Evolutionary conservation across 2,113 vertebrate genomes (phyloP).

Genomic region (Triplophysa tibetana): DNA sequence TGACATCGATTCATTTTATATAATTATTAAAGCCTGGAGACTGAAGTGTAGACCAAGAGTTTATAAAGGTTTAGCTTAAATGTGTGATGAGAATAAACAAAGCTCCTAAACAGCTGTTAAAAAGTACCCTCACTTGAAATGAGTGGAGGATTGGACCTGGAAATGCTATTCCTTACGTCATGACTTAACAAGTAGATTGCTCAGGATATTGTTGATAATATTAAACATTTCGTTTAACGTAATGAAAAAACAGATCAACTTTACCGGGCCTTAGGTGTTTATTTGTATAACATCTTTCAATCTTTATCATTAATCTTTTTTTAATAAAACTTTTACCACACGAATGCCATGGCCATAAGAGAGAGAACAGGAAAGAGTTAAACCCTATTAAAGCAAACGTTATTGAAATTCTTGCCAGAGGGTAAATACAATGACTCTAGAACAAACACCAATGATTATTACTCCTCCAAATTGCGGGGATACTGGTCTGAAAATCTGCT

Average conservation of each 20-base stretch:
- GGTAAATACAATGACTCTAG: slow-evolving; percentile 26
- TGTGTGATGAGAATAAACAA: no score
- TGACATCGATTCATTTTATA: no score
- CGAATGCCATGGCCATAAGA: slow-evolving; percentile 12
- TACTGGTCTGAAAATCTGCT: not conserved
- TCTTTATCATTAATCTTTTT: not conserved
- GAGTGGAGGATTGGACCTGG: no score
- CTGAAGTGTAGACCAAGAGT: no score
- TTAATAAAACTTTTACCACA: slow-evolving; percentile 18
- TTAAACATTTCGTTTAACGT: slow-evolving; percentile 1
- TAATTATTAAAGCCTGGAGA: no score
- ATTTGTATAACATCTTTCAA: slow-evolving; percentile 2
- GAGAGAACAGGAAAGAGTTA: slow-evolving; percentile 2
- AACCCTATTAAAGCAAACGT: slow-evolving; percentile 37
- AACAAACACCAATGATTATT: slow-evolving; percentile 16
- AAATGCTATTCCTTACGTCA: no score
- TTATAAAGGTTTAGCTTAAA: no score
- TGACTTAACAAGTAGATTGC: no score
- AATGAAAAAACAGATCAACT: slow-evolving; percentile 1
- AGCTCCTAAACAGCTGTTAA: no score
- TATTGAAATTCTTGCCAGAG: slow-evolving; percentile 20
- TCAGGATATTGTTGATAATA: not conserved
- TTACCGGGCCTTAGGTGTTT: not conserved
- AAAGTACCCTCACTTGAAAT: no score
- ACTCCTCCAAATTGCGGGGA: not conserved